Evolutionary conservation across 2,888 invertebrate species (phyloP), one percentile per base, ranked within the genome.

Genomic region (Pseudeuparius sepicola): DNA sequence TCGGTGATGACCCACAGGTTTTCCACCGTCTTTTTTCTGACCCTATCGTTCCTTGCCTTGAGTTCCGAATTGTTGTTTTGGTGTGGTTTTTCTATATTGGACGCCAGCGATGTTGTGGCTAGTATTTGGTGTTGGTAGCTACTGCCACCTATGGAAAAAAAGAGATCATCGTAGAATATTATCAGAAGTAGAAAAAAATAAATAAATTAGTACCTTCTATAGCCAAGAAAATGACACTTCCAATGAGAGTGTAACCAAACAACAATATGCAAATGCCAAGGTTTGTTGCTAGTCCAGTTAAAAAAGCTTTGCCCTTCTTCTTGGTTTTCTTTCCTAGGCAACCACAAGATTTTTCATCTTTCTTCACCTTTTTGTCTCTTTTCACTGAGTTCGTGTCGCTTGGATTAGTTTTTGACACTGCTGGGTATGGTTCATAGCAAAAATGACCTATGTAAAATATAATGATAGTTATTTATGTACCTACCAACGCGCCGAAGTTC

Each of bases 1-100:
- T 82, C 81, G 3, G 90, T 90, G 43, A 89, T 83, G 59, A 88
- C 82, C 90, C 90, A 90, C 55, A 92, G 85, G 61, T 82, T 86
- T 63, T 86, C 85, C 29, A 87, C 86, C 9, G 86, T 83, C 53
- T 68, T 68, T 27, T 72, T 70, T 27, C 78, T 64, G 14, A 75
- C 75, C 47, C 74, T 74, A 46, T 72, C 67, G 31, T 67, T 65
- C 41, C 60, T 61, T 45, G 63, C 55, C 36, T 52, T 57, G 50
- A 60, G 48, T 54, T 63, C 62, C 52, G 58, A 49, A 52, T 50
- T 63, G 51, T 50, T 63, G 43, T 64, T 65, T 49, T 43, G 54
- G 48, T 24, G 16, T 34, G 50, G 42, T 44, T 47, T 49, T 36
- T 38, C 39, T 45, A 43, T 46, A 37, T 37, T 39, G 43, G 62